Conservation (phyloP, 2,113 vertebrate species). For the Rallus limicola region DNA sequence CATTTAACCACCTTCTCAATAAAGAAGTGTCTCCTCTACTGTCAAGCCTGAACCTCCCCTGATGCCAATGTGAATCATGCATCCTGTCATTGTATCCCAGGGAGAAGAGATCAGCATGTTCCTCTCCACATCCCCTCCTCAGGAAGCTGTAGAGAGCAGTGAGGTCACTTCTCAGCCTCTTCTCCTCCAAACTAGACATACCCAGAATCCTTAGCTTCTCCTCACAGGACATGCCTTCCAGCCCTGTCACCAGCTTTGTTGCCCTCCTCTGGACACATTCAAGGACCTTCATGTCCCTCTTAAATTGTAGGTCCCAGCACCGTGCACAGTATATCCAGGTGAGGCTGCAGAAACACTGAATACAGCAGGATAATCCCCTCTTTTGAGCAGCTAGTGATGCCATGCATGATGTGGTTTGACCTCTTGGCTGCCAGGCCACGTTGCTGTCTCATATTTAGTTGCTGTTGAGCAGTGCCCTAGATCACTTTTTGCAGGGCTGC, state of each 20-base stretch:
- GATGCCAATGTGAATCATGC: background rate
- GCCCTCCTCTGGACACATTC: background rate
- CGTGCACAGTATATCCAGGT: background rate
- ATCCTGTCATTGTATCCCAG: background rate
- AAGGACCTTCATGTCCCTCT: background rate
- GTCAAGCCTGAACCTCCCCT: background rate
- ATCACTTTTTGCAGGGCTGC: background rate
- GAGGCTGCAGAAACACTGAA: background rate
- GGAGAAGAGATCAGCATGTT: background rate
- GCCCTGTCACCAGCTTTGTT: background rate
- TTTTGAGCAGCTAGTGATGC: background rate
- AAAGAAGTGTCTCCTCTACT: background rate
- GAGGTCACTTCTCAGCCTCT: no score
- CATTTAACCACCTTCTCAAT: background rate
- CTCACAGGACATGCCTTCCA: no score
- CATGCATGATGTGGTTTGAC: background rate
- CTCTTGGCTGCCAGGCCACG: background rate
- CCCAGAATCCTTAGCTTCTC: no score
- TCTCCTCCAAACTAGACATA: no score
- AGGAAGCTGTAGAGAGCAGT: background rate
- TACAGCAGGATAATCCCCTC: fast-evolving
- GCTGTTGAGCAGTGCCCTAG: background rate
- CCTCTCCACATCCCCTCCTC: background rate
- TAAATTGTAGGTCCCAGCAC: background rate
- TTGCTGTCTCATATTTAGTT: background rate